Percentiles rank a stretch among this genome's conserved stretches.
Evolutionary conservation across 2,113 vertebrate genomes (phyloP).

Genomic region (Pterocles burchelli): DNA sequence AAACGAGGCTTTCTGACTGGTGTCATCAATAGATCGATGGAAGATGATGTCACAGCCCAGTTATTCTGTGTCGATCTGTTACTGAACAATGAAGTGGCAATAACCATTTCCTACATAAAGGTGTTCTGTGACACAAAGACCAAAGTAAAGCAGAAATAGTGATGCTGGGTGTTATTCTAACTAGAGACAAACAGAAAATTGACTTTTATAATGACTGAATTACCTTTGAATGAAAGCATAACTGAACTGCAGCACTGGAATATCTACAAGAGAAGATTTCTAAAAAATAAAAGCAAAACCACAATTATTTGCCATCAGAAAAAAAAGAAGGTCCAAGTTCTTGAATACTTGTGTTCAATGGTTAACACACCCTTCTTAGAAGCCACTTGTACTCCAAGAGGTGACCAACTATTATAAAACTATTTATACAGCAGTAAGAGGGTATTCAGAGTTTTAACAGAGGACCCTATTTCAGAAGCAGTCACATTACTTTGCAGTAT

Average conservation of each 20-base stretch:
- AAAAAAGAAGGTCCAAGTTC: not conserved
- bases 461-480: not conserved
- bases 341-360: not conserved
- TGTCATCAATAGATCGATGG: not conserved
- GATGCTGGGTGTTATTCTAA: not conserved
- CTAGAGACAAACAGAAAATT: not conserved
- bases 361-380: not conserved
- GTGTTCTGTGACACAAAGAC: not conserved
- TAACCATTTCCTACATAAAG: not conserved
- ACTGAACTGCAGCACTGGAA: constrained; percentile 92
- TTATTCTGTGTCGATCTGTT: not conserved
- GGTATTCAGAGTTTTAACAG: not conserved
- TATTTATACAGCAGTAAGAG: not conserved
- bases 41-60: not conserved
- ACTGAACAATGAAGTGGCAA: not conserved
- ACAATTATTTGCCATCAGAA: not conserved
- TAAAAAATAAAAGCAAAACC: constrained; percentile 63
- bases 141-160: not conserved
- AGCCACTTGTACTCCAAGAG: not conserved
- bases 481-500: not conserved
- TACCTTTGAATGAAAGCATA: constrained; percentile 90
- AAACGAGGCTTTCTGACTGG: not conserved
- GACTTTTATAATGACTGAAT: not conserved
- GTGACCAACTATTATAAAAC: not conserved
- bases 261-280: constrained; percentile 87